Base-by-base conservation (phyloP, 1,140 invertebrate species). In the Zeugodacus cucurbitae region DNA sequence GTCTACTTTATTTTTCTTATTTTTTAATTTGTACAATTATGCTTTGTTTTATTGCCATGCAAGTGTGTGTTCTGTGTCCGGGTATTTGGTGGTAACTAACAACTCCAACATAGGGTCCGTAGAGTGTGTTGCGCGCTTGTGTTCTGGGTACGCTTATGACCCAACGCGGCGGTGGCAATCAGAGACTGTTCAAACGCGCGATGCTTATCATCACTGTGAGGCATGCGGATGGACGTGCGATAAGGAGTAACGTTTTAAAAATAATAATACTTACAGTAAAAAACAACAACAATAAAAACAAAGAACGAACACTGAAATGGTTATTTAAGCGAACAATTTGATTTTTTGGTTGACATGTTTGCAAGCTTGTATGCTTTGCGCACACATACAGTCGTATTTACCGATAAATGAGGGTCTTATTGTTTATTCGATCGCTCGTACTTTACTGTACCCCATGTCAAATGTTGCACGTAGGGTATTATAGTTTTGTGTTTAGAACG, bases 161-260 rank as follows among this genome's bases (percentile, higher is more conserved):
- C 34, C 34, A 44, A 20, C 67, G 34, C 34, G 62, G 62, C 62
- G 14, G 48, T 67, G 29, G 29, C 62, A n/a, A 62, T 62, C 29
- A 34, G 29, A 67, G 29, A 29, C 29, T 11, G 26, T 67, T 6
- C 20, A 41, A 74, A 22, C 32, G 67, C 41, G 74, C 74, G 44
- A 48, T 48, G 74, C 11, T 82, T 82, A 82, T 82, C 74, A 54
- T 48, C n/a, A 82, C 41, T 1, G 3, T 1, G 37, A 3, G 74
- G 74, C 74, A 82, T 82, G 74, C 74, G 74, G 74, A 82, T 82
- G 44, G 44, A 48, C 44, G 44, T 7, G 44, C 74, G 44, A 82
- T 82, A 82, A 82, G 41, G n/a, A 29, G 3, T 26, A 48, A 48
- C 37, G 37, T 48, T 29, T 82, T 11, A 26, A 26, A 82, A 44